Evolutionary conservation across 1,140 invertebrate species (phyloP), one percentile per base, ranked within the genome.

Genomic region (Spodoptera litura): DNA sequence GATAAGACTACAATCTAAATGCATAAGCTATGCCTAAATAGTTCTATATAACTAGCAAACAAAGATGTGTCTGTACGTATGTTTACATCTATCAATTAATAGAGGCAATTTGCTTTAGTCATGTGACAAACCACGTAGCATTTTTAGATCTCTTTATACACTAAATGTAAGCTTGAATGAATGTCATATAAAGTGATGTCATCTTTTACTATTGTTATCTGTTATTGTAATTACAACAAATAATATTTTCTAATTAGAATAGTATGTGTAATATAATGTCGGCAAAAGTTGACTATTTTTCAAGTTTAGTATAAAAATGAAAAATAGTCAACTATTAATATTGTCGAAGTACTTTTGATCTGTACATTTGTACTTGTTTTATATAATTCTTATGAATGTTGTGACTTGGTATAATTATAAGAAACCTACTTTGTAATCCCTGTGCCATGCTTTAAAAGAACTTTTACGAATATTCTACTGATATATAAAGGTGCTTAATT

Each of bases 1-100:
- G 78, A 83, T 81, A 81, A 82, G 62, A 49, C 71, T 52, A 52
- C 56, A 61, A 35, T 72, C 25, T 66, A 2, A 20, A 44, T 53
- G 20, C 31, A 9, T 77, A 20, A 20, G 51, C n/a, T 76, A 38
- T 53, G 12, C 13, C 27, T 53, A 53, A 64, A 76, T 53, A 53
- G 49, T 20, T n/a, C n/a, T 10, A 62, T 75, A 49, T 52, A 61
- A 27, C 13, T 51, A 27, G 25, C 11, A 15, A 58, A 59, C 70
- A 61, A 59, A 38, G 52, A 55, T 56, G 3, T 10, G 25, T 55
- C 4, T 52, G 4, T 75, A 62, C 49, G 13, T 25, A 58, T 52
- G 31, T 72, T 38, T 20, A 10, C 53, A 58, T 31, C 55, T 25
- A 31, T 31, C 12, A 56, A 68, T 56, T 38, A 66, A 13, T 76